A percentile compares a stretch with the other conserved stretches of the same genome.
phyloP scores from a whole-genome alignment of 2,888 invertebrate species.

The Elegia similella region DNA sequence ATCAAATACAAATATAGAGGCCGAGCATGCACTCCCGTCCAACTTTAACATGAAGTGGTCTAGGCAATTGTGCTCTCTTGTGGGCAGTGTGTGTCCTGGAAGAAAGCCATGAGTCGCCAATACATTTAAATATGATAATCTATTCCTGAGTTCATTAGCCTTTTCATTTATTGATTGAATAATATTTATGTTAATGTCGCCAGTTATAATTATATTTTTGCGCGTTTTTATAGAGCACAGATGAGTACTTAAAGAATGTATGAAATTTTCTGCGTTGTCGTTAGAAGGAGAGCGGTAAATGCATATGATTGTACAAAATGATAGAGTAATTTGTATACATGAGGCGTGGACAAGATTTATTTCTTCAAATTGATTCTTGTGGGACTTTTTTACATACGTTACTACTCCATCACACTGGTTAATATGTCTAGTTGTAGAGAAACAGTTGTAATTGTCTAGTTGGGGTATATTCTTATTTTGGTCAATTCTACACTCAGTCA shows the following conservation, averaged over 20 bases:
- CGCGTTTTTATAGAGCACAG: neutral
- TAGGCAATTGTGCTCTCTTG: neutral
- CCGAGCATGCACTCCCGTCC: neutral
- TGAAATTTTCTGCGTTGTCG: neutral
- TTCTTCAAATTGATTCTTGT: neutral
- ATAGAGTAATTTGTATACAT: neutral
- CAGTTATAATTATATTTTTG: slow-evolving; percentile 6
- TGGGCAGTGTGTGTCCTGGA: neutral
- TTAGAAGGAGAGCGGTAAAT: slow-evolving; percentile 13
- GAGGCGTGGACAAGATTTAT: slow-evolving; percentile 3
- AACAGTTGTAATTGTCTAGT: neutral
- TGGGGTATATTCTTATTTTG: neutral
- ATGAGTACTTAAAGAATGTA: neutral
- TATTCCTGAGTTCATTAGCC: neutral
- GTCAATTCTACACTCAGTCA: slow-evolving; percentile 7
- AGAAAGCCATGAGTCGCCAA: neutral
- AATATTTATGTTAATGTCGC: slow-evolving; percentile 13
- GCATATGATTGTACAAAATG: neutral
- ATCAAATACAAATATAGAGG: neutral
- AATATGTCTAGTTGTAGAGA: neutral
- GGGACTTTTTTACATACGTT: neutral
- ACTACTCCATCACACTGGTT: slow-evolving; percentile 11
- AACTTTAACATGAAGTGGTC: neutral
- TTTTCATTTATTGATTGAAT: neutral
- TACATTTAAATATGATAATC: neutral